Evolutionary conservation across 2,888 invertebrate species (phyloP).

Genomic region (Scaptomyza tumidula): DNA sequence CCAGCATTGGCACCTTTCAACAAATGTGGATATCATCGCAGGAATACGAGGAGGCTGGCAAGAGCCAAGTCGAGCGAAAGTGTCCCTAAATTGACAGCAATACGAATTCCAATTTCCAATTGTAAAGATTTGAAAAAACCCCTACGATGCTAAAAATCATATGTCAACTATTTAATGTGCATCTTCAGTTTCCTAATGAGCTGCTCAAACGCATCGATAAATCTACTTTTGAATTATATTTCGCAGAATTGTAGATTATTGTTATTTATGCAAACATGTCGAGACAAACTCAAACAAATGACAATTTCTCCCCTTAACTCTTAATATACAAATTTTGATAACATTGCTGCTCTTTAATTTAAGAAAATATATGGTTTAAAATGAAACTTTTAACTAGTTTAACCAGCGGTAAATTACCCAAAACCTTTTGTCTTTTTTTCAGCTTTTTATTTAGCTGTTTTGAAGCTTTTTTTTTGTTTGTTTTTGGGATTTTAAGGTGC

Average conservation of each 20-base stretch:
- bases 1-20: slow-evolving; percentile 99
- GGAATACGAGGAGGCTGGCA: slow-evolving; percentile 99
- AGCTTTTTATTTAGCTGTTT: too few species aligned
- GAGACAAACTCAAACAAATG: neutral
- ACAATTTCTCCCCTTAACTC: neutral
- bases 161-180: slow-evolving; percentile 47
- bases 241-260: neutral
- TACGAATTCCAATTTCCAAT: slow-evolving; percentile 40
- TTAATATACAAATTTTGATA: neutral
- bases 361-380: slow-evolving; percentile 5
- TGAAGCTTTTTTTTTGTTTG: too few species aligned
- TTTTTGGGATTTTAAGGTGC: too few species aligned
- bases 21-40: slow-evolving; percentile 99
- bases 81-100: slow-evolving; percentile 87
- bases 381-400: neutral
- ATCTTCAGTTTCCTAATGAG: neutral
- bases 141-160: slow-evolving; percentile 39
- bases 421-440: too few species aligned
- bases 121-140: slow-evolving; percentile 55
- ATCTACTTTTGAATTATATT: slow-evolving; percentile 16
- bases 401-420: too few species aligned
- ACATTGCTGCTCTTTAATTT: neutral
- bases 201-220: slow-evolving; percentile 9
- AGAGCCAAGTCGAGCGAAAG: slow-evolving; percentile 98
- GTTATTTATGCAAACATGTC: neutral